Base-by-base conservation (phyloP, 2,888 invertebrate genomes). In the Rhaphigaster nebulosa region DNA sequence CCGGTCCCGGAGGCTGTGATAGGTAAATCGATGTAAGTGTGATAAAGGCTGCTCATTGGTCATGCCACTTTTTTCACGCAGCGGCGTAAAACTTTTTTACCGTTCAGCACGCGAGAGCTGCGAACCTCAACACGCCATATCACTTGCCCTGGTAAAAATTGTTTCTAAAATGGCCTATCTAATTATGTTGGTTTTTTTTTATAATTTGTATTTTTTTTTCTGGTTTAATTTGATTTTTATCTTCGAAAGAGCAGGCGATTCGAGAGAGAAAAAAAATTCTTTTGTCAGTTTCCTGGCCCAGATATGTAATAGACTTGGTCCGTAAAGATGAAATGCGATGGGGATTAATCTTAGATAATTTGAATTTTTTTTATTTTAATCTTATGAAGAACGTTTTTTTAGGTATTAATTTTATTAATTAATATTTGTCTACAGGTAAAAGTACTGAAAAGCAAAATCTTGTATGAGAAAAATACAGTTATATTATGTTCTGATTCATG, bases 11-110 rank as follows among this genome's bases (percentile, higher is more conserved):
- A 80, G 41, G 80, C 23, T 80, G 80, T 23, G 41, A 80, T 80
- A 80, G 80, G 41, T 80, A 80, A 41, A 80, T 80, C 80, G 41
- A 80, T 80, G 41, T 29, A 29, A 41, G 41, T 80, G 41, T 80
- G 80, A 80, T 80, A 80, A 80, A 41, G 41, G 41, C 80, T 80
- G 12, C 26, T 26, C 41, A 80, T 80, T 80, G 80, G 80, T 80
- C 80, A 80, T 80, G 80, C 80, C 80, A 23, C 80, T 80, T 80
- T 80, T 80, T 80, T 34, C 41, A 41, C 80, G 80, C 12, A 41
- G 23, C 20, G 80, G 38, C 12, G 80, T 80, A 80, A 65, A 65
- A 65, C 65, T 80, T 80, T 80, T 80, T 80, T 80, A 26, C 41
- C 41, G 80, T 80, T 38, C 41, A 45, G 80, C 80, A 80, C 80